Evolutionary conservation across 2,888 invertebrate genomes (phyloP), one percentile per base, ranked within the genome.

Genomic region (Galeruca laticollis): DNA sequence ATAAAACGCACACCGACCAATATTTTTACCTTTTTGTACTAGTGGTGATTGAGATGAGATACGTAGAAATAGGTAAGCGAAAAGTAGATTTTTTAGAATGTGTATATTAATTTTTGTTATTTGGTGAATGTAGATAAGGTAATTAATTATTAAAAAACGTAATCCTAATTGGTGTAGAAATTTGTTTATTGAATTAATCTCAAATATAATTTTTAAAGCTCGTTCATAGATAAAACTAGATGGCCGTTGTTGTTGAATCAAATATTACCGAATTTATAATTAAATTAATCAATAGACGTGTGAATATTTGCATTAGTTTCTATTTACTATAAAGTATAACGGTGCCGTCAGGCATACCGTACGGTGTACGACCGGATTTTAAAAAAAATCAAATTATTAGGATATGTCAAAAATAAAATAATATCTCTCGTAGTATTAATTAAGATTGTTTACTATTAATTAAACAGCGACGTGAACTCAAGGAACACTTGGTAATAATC

Each of bases 1-100:
- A 79, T 76, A 79, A 77, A 71, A 68, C 67, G 72, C 64, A 18
- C 6, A 49, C 49, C 49, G 15, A 15, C 49, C 2, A 15, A 49
- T 5, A 20, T 15, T 49, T 49, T 49, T 49, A 49, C 18, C 49
- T 49, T 49, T 26, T 40, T 40, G 40, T 40, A 13, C 1, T n/a
- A 40, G 40, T 40, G 13, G n/a, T 40, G 13, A n/a, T 40, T 40
- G 40, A n/a, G 35, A 35, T 35, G 35, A 35, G 9, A 35, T 35
- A 35, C 40, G n/a, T 40, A 11, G 3, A 40, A 13, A 40, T 40
- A 40, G 40, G 40, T 40, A 40, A 40, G 40, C 4, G 40, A 2
- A 40, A 40, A 40, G 6, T 26, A 5, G 26, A 1, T 26, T 26
- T 26, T 26, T 26, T 26, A 5, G 6, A 26, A 26, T 26, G 26